Conservation (phyloP, 2,888 invertebrate genomes). For the Caenorhabditis sp. region DNA sequence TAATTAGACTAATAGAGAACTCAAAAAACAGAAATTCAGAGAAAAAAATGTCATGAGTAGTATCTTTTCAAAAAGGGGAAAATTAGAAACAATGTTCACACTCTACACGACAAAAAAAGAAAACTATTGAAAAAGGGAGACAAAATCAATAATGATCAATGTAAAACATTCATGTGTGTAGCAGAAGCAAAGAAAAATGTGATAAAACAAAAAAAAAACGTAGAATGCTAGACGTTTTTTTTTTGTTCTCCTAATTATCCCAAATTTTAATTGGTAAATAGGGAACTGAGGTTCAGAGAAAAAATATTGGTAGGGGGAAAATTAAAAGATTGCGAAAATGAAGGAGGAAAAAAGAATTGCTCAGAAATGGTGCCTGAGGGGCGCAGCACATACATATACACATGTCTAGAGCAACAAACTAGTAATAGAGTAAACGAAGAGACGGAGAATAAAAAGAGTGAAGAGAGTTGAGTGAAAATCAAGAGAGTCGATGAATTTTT, state of each 20-base stretch:
- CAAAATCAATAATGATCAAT: background rate
- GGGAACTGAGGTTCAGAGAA: too few relatives aligned
- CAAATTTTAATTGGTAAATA: too few relatives aligned
- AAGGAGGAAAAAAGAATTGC: too few relatives aligned
- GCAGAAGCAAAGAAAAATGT: background rate
- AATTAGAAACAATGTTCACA: background rate
- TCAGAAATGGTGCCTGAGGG: background rate
- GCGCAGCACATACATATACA: background rate
- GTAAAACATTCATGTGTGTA: background rate
- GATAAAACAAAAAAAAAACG: background rate
- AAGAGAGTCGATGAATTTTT: slow-evolving; percentile 5
- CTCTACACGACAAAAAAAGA: background rate
- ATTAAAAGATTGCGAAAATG: too few relatives aligned
- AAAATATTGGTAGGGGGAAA: too few relatives aligned
- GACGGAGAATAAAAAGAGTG: background rate
- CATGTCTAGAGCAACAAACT: background rate
- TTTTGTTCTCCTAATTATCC: background rate
- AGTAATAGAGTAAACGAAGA: background rate
- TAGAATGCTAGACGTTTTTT: background rate
- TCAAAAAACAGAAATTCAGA: too few relatives aligned
- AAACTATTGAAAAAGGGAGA: background rate
- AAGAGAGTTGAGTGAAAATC: background rate
- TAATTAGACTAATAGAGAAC: too few relatives aligned
- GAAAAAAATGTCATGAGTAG: too few relatives aligned
- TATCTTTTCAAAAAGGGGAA: too few relatives aligned